Evolutionary conservation across 2,113 vertebrate species (phyloP).

Genomic region (Parus major): DNA sequence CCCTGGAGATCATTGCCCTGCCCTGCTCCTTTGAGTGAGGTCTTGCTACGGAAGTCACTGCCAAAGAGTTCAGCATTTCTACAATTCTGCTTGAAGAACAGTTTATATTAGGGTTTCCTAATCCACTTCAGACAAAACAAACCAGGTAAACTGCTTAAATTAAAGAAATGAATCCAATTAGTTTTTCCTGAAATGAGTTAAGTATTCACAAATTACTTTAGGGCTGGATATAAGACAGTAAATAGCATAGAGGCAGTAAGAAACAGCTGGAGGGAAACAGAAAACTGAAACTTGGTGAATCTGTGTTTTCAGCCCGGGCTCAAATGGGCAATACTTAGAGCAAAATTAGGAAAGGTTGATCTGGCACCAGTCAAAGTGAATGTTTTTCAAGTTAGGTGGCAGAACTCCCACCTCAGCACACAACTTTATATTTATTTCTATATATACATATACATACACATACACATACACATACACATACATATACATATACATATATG

Average conservation of each 20-base stretch:
- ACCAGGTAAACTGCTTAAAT: background rate
- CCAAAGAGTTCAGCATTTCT: background rate
- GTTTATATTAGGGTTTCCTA: conserved; percentile 25
- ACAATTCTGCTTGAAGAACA: background rate
- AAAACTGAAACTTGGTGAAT: background rate
- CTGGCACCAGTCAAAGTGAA: background rate
- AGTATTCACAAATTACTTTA: background rate
- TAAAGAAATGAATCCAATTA: background rate
- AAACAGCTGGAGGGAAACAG: background rate
- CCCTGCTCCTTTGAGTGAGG: background rate
- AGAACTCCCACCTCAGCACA: background rate
- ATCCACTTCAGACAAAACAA: background rate
- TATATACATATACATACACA: too few relatives aligned
- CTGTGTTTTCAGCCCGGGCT: background rate
- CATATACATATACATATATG: background rate
- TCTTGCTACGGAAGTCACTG: background rate
- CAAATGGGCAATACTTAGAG: background rate
- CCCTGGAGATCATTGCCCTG: background rate
- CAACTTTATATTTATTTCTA: background rate
- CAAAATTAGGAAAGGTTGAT: background rate
- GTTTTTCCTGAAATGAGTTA: background rate
- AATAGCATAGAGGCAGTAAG: background rate
- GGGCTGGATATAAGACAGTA: background rate
- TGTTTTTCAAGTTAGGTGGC: background rate
- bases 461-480: background rate